These are phyloP conservation scores for Ametastegia equiseti DNA, from an alignment of 2,888 invertebrate species.

Conservation along the genomic window DNA sequence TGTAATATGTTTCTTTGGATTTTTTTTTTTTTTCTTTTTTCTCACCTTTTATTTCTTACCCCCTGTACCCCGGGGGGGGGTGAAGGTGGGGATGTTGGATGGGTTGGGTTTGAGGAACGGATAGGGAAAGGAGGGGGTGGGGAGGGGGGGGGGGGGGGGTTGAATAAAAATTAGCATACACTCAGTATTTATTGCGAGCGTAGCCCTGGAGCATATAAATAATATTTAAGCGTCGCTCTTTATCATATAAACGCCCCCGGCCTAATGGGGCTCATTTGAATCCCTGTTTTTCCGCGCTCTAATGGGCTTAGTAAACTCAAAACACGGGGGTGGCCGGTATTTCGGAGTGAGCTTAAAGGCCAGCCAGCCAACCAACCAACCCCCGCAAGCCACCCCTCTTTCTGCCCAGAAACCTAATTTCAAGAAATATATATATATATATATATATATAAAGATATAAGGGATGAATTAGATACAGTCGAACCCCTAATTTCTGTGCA, in stretches of 20 bases:
- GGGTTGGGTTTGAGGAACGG: too few relatives aligned
- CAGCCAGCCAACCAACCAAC: neutral
- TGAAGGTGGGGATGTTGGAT: too few relatives aligned
- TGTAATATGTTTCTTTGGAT: neutral
- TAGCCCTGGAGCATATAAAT: slow-evolving; percentile 65
- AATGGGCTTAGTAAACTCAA: slow-evolving; percentile 44
- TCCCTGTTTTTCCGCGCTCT: slow-evolving; percentile 55
- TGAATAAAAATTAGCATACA: slow-evolving; percentile 61
- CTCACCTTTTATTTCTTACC: neutral
- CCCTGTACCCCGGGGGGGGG: too few relatives aligned
- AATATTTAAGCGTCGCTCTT: slow-evolving; percentile 69
- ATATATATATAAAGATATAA: too few relatives aligned
- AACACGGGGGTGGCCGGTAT: too few relatives aligned
- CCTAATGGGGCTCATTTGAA: slow-evolving; percentile 65
- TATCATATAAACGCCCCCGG: slow-evolving; percentile 68
- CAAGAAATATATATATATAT: too few relatives aligned
- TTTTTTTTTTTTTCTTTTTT: neutral
- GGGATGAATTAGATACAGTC: too few relatives aligned
- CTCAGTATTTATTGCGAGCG: slow-evolving; percentile 65
- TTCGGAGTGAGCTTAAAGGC: too few relatives aligned
- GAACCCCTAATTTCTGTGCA: too few relatives aligned
- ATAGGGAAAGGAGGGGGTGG: neutral
- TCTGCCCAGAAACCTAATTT: too few relatives aligned
- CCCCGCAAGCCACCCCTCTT: too few relatives aligned
- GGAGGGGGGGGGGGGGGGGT: neutral